These are phyloP conservation scores for Caenorhabditis drosophilae DNA, from an alignment of 2,888 invertebrate genomes.

Conservation along the genomic window DNA sequence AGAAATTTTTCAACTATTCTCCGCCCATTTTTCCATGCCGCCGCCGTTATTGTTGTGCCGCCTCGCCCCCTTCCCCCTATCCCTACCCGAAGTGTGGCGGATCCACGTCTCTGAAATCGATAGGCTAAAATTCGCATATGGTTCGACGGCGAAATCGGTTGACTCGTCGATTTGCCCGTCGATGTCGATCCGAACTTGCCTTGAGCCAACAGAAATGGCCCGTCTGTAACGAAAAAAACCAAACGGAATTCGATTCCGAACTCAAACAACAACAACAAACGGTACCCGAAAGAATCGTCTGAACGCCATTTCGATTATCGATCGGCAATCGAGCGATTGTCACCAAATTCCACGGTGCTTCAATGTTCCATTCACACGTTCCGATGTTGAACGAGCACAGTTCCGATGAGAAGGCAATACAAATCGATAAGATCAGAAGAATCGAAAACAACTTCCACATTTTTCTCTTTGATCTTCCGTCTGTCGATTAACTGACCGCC, in stretches of 20 bases:
- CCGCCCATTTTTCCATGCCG: no score
- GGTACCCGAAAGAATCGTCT: not conserved
- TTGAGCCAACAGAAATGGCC: conserved; percentile 31
- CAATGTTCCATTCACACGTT: conserved; percentile 28
- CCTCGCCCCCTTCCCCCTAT: no score
- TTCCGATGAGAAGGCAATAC: conserved; percentile 6
- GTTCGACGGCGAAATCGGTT: conserved; percentile 12
- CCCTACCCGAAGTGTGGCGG: conserved; percentile 15
- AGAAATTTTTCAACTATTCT: no score
- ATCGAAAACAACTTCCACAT: no score
- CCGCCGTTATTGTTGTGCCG: no score
- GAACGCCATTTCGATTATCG: not conserved
- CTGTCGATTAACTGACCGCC: no score
- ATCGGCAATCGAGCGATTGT: conserved; percentile 13
- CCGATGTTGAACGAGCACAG: conserved; percentile 32
- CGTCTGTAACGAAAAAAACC: conserved; percentile 13
- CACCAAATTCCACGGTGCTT: conserved; percentile 35
- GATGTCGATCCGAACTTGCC: conserved; percentile 17
- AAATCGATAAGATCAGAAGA: not conserved
- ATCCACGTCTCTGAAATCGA: conserved; percentile 20
- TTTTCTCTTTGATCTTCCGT: no score
- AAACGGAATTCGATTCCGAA: not conserved
- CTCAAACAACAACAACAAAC: not conserved
- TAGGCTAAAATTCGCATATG: conserved; percentile 25
- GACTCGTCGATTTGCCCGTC: conserved; percentile 5